Evolutionary conservation across 2,888 invertebrate species (phyloP).

Genomic region (Eledona agricola): DNA sequence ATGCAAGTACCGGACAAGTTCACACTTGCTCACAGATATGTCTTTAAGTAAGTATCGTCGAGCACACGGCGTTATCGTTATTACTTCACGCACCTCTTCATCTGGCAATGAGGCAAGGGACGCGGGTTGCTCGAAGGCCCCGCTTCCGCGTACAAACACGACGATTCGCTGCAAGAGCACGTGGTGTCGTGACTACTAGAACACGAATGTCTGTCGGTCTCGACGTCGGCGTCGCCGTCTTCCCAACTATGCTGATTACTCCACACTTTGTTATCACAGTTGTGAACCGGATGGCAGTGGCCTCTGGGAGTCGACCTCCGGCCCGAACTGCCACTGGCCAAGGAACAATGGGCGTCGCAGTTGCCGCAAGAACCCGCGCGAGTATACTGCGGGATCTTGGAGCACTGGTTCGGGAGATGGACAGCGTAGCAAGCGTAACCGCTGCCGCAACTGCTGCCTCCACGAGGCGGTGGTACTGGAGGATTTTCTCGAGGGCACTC

Average conservation of each 20-base stretch:
- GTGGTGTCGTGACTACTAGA: constrained; percentile 66
- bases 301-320: constrained; percentile 55
- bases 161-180: constrained; percentile 72
- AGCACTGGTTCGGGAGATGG: constrained; percentile 56
- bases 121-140: constrained; percentile 57
- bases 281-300: constrained; percentile 54
- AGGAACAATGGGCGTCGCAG: constrained; percentile 58
- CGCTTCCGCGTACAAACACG: constrained; percentile 70
- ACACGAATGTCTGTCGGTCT: constrained; percentile 65
- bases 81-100: constrained; percentile 50
- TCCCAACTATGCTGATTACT: constrained; percentile 57
- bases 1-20: constrained; percentile 39
- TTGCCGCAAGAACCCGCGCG: constrained; percentile 58
- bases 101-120: constrained; percentile 51
- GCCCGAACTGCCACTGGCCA: constrained; percentile 59
- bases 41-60: constrained; percentile 22
- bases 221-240: constrained; percentile 62
- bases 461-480: constrained; percentile 56
- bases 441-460: constrained; percentile 52
- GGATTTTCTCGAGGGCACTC: constrained; percentile 61
- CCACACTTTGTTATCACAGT: constrained; percentile 59
- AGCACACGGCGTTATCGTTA: constrained; percentile 9
- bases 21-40: constrained; percentile 26
- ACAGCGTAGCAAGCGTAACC: constrained; percentile 62
- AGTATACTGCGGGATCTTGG: constrained; percentile 45